phyloP scores from a whole-genome alignment of 35 echinoderm and acorn worm species.

The Apostichopus parvimensis region DNA sequence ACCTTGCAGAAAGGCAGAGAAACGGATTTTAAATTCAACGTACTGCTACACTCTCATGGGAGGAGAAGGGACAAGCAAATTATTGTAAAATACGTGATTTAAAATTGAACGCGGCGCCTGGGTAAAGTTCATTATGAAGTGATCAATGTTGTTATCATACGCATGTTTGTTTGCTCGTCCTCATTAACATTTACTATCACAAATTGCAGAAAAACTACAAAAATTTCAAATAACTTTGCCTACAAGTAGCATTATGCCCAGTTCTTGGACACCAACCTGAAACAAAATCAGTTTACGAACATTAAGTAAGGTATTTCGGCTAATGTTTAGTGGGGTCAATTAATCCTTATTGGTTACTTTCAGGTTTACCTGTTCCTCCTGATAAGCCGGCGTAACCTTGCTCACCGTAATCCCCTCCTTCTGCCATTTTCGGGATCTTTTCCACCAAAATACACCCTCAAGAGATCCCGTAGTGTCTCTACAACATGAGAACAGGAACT shows the following conservation, averaged over 20 bases:
- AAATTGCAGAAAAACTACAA: neutral
- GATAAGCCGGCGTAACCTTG: constrained; percentile 52
- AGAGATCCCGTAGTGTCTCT: constrained; percentile 24
- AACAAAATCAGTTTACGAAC: neutral
- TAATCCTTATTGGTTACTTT: constrained; percentile 56
- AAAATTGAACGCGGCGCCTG: constrained; percentile 49
- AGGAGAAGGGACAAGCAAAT: neutral
- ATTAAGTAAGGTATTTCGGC: constrained; percentile 4
- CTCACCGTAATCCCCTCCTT: constrained; percentile 41
- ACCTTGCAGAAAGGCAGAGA: neutral
- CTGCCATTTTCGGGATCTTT: constrained; percentile 44
- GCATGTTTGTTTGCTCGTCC: constrained; percentile 57
- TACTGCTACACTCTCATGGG: neutral
- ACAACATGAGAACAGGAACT: constrained; percentile 18
- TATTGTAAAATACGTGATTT: constrained; percentile 17
- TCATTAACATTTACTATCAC: neutral
- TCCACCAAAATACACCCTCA: neutral
- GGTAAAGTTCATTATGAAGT: constrained; percentile 57
- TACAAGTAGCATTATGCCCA: neutral
- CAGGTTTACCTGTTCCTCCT: constrained; percentile 57
- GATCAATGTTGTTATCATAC: constrained; percentile 54
- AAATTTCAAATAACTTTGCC: neutral
- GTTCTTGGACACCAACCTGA: neutral
- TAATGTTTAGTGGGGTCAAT: constrained; percentile 50
- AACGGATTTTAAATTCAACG: neutral